Conservation (phyloP, 2,888 invertebrate genomes). For the Caenorhabditis doughertyi region DNA sequence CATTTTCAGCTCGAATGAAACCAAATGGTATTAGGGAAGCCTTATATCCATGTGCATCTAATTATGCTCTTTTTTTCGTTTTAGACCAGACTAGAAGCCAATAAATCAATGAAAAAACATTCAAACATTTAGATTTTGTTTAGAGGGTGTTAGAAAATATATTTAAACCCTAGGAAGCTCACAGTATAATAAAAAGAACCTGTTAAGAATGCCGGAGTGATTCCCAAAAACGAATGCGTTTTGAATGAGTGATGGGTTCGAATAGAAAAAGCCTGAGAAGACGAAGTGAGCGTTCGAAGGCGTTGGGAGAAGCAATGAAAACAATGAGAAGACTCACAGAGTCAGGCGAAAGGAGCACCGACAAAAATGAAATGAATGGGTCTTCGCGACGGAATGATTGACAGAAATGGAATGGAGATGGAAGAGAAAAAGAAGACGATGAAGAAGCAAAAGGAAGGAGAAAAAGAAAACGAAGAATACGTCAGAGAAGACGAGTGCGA, state of each 20-base stretch:
- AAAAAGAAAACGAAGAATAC: slow-evolving; percentile 13
- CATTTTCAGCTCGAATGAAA: no score
- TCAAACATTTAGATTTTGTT: no score
- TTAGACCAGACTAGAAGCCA: no score
- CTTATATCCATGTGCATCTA: no score
- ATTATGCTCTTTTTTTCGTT: no score
- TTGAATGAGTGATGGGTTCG: slow-evolving; percentile 20
- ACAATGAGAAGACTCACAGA: slow-evolving; percentile 1
- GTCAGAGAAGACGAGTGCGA: slow-evolving; percentile 14
- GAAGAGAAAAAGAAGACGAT: not conserved
- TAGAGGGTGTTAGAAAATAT: no score
- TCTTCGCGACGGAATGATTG: slow-evolving; percentile 32
- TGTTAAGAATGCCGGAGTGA: slow-evolving; percentile 2
- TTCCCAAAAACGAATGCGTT: slow-evolving; percentile 33
- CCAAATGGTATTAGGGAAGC: no score
- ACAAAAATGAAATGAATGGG: slow-evolving; percentile 31
- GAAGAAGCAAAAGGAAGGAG: slow-evolving; percentile 16
- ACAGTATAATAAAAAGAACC: slow-evolving; percentile 16
- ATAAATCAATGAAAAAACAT: no score
- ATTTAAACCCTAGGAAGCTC: not conserved
- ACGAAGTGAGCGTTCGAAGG: not conserved
- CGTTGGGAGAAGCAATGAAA: not conserved
- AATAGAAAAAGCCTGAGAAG: slow-evolving; percentile 3
- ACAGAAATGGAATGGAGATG: slow-evolving; percentile 17
- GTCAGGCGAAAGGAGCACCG: not conserved